A percentile compares a stretch with the other conserved stretches of the same genome.
Evolutionary conservation across 1,140 invertebrate species (phyloP).

Genomic region (Brachionus paranguensis): DNA sequence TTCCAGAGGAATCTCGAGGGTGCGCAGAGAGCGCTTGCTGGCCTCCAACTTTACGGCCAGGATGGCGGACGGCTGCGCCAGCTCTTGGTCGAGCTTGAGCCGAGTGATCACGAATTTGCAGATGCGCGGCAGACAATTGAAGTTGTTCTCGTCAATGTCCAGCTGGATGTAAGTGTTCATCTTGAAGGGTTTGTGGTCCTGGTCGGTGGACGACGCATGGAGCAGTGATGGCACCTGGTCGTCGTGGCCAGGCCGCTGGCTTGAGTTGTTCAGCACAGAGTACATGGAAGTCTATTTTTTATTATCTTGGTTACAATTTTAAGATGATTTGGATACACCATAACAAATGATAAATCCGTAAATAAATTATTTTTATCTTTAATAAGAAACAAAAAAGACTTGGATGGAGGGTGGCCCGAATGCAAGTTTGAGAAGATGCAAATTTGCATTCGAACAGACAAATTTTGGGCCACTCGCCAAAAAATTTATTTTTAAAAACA

Average conservation of each 20-base stretch:
- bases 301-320: not conserved
- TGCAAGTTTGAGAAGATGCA: not conserved
- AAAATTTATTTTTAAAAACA: not conserved
- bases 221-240: not conserved
- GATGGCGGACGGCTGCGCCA: not conserved
- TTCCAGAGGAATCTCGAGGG: constrained; percentile 13
- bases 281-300: not conserved
- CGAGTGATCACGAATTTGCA: constrained; percentile 24
- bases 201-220: not conserved
- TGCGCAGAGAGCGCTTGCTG: constrained; percentile 17
- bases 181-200: not conserved
- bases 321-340: not conserved
- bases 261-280: not conserved
- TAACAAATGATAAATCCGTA: not conserved
- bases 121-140: constrained; percentile 9
- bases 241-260: not conserved
- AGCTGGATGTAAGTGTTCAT: constrained; percentile 39
- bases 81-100: not conserved
- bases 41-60: constrained; percentile 23
- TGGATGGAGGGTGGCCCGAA: not conserved
- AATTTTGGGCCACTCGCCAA: not conserved
- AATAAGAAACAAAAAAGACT: not conserved
- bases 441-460: not conserved
- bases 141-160: constrained; percentile 36
- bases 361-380: not conserved